Base-by-base conservation (phyloP, 2,888 invertebrate genomes). In the Coelinius sp. region DNA sequence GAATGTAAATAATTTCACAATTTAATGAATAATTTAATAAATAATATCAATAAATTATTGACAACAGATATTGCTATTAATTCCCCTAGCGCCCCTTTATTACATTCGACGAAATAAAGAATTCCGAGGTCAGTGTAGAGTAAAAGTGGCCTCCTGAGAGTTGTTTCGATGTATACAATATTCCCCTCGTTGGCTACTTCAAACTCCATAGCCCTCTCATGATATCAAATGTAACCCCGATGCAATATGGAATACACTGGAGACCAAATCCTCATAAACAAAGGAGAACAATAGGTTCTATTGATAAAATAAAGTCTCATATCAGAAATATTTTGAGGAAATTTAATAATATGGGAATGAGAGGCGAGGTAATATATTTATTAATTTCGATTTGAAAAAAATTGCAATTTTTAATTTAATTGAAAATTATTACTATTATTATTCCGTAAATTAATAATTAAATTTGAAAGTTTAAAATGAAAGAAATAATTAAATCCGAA, bases 161-260 rank as follows among this genome's bases (percentile, higher is more conserved):
- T 49, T 53, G 24, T 10, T 25, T 10, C 6, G 41, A 5, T 41
- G 53, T 53, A 53, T 53, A 25, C 22, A 53, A 53, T 53, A 14
- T 25, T 25, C 53, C 53, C 53, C 53, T 25, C 27, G 53, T 24
- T 24, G 53, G 24, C 24, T 25, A 53, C 53, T 53, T 24, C 25
- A 53, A 53, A 53, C 53, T 25, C 41, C 41, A n/a, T 53, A 24
- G 53, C n/a, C 53, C 53, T 53, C 53, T 65, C 41, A 44, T 25
- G 46, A 66, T 66, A 52, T 66, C 31, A 17, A 53, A 53, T 53
- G 49, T 66, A 49, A n/a, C n/a, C 63, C 31, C 25, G 24, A 65
- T 44, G 52, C 31, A 66, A 66, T 66, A 66, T 66, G 44, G 52
- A 66, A 66, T 66, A 46, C 66, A 49, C 66, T 49, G 49, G 66